Base-by-base conservation (phyloP, 2,888 invertebrate species). In the Pharmacophagus antenor region DNA sequence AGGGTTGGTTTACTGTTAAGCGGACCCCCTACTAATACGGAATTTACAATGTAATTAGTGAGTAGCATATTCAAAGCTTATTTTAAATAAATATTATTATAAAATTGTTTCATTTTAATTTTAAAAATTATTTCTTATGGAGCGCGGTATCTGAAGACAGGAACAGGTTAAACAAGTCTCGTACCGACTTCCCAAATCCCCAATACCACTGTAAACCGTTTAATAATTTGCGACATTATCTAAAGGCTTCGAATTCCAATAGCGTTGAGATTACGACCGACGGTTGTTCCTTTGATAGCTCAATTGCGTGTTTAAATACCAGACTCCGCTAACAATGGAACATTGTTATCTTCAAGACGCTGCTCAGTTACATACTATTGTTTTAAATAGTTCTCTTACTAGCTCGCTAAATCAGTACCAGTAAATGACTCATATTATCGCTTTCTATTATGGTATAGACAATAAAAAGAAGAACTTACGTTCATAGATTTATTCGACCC, bases 251-350 rank as follows among this genome's bases (percentile, higher is more conserved):
- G 44, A n/a, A 22, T 2, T 21, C 17, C 10, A 21, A 46, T 18
- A 21, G 20, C 46, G 46, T 41, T 6, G 17, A 21, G 12, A 41
- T 41, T 41, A 15, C 15, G 6, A 15, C 46, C 20, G n/a, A 20
- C 47, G 22, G 47, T 18, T 18, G 47, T 20, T 22, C 15, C 15
- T 47, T 47, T 47, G 21, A 47, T 47, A 47, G 22, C 22, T 47
- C 47, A 47, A 20, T 47, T 15, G 22, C 47, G 10, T 20, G 47
- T 47, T 47, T 47, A 47, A 47, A 47, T 47, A 47, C 47, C 47
- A 47, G 20, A 47, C 22, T 47, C 47, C 22, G 15, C 22, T 47
- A 47, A 47, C 47, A 47, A 47, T 47, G 47, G 47, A 22, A 22
- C 47, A 47, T 47, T 47, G 47, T 47, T 22, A 47, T 47, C 47